Base-by-base conservation (phyloP, 1,140 invertebrate species). In the Aphaenogaster ashmeadi region DNA sequence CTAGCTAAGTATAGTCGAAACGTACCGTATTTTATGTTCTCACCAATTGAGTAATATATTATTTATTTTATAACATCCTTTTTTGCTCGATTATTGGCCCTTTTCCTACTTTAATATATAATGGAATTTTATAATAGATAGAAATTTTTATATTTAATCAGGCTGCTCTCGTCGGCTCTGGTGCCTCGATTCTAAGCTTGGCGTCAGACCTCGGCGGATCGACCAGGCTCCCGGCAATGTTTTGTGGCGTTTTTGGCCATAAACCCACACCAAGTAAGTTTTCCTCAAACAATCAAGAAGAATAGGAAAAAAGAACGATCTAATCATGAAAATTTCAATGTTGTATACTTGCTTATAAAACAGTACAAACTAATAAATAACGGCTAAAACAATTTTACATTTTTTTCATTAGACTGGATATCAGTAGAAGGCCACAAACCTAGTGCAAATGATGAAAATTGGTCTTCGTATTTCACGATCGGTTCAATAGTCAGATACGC, bases 161-260 rank as follows among this genome's bases (percentile, higher is more conserved):
- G 96, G 96, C 96, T 1, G 97, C 97, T 0, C 93, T 98, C 56
- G 94, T 98, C 64, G 97, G 97, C 6, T 95, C 97, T 64, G 98
- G 96, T 8, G 98, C 97, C 7, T 98, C 98, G 0, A 92, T 98
- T 0, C 95, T 98, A 38, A 98, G 98, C 7, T 93, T 99, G 3
- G 98, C 97, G 13, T 98, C 98, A 3, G 98, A 99, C 93, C 97
- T 98, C 69, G 98, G 97, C 0, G 98, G 98, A 1, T 98, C 98
- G 0, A 96, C 98, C 33, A 95, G 98, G 64, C 96, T 99, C 88
- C 98, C 98, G 0, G 97, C 98, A 7, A 97, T 98, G 96, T 98
- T 98, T 92, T 98, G 97, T 92, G 98, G 98, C 18, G 96, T 99
- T 64, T 98, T 97, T 94, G 98, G 98, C 18, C 97, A 99, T 91